phyloP scores from a whole-genome alignment of 2,113 vertebrate species.

The Pomatostomus ruficeps region DNA sequence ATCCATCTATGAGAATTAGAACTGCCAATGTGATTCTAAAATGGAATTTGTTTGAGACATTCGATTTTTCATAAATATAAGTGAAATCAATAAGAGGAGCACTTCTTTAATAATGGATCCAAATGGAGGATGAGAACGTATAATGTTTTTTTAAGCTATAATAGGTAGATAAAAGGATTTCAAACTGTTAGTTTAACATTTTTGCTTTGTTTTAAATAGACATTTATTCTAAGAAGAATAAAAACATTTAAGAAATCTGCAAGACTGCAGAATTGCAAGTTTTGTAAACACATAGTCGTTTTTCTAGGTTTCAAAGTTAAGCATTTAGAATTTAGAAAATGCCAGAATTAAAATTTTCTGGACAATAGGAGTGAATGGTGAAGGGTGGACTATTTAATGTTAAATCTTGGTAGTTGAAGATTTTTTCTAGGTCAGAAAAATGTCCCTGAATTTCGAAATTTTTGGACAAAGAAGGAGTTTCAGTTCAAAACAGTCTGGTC shows the following conservation, averaged over 20 bases:
- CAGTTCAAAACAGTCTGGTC: neutral
- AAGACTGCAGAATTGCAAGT: neutral
- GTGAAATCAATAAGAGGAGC: neutral
- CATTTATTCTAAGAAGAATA: neutral
- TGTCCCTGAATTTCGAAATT: neutral
- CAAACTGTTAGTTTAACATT: neutral
- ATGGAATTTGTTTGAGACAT: neutral
- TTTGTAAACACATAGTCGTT: neutral
- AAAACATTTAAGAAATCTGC: neutral
- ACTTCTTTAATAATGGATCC: neutral
- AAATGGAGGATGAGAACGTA: neutral
- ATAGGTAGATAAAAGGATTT: neutral
- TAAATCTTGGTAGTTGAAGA: neutral
- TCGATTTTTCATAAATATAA: neutral
- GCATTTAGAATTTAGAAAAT: neutral
- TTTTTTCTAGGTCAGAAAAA: neutral
- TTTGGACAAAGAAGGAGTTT: neutral
- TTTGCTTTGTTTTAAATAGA: neutral
- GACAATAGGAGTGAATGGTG: neutral
- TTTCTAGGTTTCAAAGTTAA: neutral
- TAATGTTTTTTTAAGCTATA: neutral
- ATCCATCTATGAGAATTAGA: neutral
- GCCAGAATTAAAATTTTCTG: neutral
- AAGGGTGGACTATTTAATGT: neutral
- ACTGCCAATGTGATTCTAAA: neutral